Evolutionary conservation across 2,888 invertebrate species (phyloP).

Genomic region (Tenodera sinensis): DNA sequence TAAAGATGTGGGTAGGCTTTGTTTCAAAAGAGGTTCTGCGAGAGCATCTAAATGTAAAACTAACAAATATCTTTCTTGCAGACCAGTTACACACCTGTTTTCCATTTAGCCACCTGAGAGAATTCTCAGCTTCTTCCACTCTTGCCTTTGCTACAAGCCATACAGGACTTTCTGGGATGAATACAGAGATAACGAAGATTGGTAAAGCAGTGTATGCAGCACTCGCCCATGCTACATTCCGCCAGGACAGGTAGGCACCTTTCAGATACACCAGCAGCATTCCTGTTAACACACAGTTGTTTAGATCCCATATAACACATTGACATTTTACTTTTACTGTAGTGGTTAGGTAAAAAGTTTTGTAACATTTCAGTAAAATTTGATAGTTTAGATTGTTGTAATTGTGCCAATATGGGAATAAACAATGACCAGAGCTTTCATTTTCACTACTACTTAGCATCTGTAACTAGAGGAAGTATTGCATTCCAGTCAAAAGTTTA

Average conservation of each 20-base stretch:
- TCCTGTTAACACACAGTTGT: slow-evolving; percentile 38
- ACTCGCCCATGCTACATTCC: slow-evolving; percentile 54
- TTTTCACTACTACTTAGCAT: too few relatives aligned
- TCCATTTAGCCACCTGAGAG: slow-evolving; percentile 45
- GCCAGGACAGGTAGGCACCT: slow-evolving; percentile 55
- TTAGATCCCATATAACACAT: too few relatives aligned
- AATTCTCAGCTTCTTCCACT: slow-evolving; percentile 52
- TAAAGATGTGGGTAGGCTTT: too few relatives aligned
- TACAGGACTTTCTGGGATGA: slow-evolving; percentile 56
- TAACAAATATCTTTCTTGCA: not conserved
- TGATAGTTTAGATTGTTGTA: too few relatives aligned
- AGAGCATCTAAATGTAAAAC: not conserved
- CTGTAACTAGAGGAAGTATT: too few relatives aligned
- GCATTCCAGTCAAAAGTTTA: too few relatives aligned
- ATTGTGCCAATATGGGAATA: too few relatives aligned
- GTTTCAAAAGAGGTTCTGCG: not conserved
- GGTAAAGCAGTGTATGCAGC: slow-evolving; percentile 53
- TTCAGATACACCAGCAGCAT: slow-evolving; percentile 56
- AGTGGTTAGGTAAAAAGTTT: too few relatives aligned
- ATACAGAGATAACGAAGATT: slow-evolving; percentile 46
- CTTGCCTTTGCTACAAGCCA: slow-evolving; percentile 56
- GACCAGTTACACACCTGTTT: slow-evolving; percentile 22
- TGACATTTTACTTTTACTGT: too few relatives aligned
- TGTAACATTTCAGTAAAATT: too few relatives aligned
- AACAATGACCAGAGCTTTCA: too few relatives aligned